Evolutionary conservation across 1,140 invertebrate genomes (phyloP).

Genomic region (Bombus affinis): DNA sequence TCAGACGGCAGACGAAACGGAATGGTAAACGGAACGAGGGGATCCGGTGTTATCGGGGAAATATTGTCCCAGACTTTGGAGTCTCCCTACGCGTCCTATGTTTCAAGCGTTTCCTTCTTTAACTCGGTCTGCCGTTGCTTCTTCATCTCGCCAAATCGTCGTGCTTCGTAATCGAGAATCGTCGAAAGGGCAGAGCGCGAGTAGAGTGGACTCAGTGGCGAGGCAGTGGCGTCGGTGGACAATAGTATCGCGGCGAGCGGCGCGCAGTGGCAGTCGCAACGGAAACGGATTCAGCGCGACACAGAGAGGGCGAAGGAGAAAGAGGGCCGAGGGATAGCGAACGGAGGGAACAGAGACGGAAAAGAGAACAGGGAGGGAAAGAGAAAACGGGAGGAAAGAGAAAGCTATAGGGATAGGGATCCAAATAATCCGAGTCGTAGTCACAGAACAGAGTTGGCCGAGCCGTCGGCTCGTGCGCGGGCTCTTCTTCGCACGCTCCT

Average conservation of each 20-base stretch:
- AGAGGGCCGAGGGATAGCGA: conserved; percentile 60
- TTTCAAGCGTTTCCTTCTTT: background rate
- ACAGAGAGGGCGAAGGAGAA: conserved; percentile 70
- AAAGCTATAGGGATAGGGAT: conserved; percentile 76
- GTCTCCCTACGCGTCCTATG: background rate
- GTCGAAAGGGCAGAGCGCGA: rapidly evolving
- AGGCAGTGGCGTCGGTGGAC: conserved; percentile 50
- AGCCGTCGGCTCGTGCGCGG: conserved; percentile 80
- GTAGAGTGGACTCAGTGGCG: background rate
- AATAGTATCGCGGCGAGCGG: conserved; percentile 73
- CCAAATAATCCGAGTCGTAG: conserved; percentile 79
- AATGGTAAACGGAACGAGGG: conserved; percentile 82
- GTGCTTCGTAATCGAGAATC: no score
- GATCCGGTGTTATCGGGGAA: conserved; percentile 67
- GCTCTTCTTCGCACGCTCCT: conserved; percentile 34
- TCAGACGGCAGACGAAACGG: conserved; percentile 81
- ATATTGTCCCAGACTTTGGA: conserved; percentile 50
- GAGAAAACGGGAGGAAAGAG: conserved; percentile 72
- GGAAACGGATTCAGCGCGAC: conserved; percentile 81
- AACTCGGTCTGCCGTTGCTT: background rate
- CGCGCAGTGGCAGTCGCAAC: conserved; percentile 79
- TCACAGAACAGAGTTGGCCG: conserved; percentile 76
- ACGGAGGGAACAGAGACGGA: conserved; percentile 62
- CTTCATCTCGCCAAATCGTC: background rate
- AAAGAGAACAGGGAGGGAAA: conserved; percentile 64